These are phyloP conservation scores for Carabus problematicus DNA, from an alignment of 2,888 invertebrate species.

Conservation along the genomic window DNA sequence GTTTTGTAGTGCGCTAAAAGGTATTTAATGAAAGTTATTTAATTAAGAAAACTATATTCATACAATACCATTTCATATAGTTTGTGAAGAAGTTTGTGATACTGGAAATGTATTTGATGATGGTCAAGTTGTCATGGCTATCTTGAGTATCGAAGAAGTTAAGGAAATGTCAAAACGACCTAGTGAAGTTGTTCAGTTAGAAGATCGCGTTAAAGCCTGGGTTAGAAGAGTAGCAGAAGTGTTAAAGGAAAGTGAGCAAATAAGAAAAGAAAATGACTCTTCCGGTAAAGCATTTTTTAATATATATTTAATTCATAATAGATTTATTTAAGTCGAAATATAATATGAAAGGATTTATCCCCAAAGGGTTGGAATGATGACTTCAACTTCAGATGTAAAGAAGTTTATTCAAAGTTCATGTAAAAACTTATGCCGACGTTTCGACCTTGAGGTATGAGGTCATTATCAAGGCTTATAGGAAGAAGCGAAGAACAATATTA, in stretches of 20 bases:
- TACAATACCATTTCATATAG: conserved; percentile 56
- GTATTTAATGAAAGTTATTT: conserved; percentile 55
- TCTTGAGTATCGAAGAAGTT: conserved; percentile 70
- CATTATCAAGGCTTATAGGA: too few relatives aligned
- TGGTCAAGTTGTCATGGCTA: conserved; percentile 68
- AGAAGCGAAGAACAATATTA: too few relatives aligned
- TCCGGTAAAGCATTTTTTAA: conserved; percentile 58
- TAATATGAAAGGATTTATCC: too few relatives aligned
- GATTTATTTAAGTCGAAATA: too few relatives aligned
- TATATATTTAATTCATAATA: too few relatives aligned
- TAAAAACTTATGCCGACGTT: too few relatives aligned
- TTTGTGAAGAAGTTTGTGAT: conserved; percentile 85
- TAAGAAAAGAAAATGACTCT: conserved; percentile 89
- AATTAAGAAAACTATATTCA: not conserved
- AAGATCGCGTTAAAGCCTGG: conserved; percentile 80
- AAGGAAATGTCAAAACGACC: conserved; percentile 74
- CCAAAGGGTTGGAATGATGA: too few relatives aligned
- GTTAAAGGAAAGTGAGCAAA: conserved; percentile 89
- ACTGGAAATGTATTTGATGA: conserved; percentile 82
- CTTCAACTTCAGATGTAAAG: too few relatives aligned
- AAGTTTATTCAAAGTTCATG: too few relatives aligned
- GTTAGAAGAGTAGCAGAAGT: conserved; percentile 82
- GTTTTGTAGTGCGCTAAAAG: conserved; percentile 89
- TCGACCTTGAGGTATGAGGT: too few relatives aligned
- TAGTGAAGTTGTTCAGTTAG: conserved; percentile 70